These are phyloP conservation scores for Calliopum simillimum DNA, from an alignment of 2,888 invertebrate species.

Conservation along the genomic window DNA sequence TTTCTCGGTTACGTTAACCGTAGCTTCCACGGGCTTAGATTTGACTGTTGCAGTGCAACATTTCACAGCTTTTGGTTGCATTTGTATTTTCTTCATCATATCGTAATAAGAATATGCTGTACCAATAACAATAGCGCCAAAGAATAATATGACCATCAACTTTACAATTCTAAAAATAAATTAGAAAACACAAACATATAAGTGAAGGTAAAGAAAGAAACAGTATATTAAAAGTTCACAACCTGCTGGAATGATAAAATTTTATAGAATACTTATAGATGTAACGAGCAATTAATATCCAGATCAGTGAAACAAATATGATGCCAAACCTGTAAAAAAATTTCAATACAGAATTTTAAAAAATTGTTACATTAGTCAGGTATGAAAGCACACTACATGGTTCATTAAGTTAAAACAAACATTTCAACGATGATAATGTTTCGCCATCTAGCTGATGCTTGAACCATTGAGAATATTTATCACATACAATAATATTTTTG, in stretches of 20 bases:
- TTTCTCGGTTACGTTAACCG: too few relatives aligned
- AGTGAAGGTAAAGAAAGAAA: background rate
- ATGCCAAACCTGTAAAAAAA: slow-evolving; percentile 52
- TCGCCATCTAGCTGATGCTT: too few relatives aligned
- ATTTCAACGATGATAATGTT: too few relatives aligned
- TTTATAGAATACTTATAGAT: slow-evolving; percentile 40
- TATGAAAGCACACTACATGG: too few relatives aligned
- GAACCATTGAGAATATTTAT: too few relatives aligned
- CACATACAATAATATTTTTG: too few relatives aligned
- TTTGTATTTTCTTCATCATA: background rate
- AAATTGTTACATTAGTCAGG: too few relatives aligned
- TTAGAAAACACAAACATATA: background rate
- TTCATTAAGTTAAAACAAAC: too few relatives aligned
- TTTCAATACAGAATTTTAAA: background rate
- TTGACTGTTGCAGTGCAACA: too few relatives aligned
- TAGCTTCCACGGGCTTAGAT: too few relatives aligned
- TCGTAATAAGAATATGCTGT: background rate
- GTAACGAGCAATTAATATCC: slow-evolving; percentile 52
- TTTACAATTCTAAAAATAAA: slow-evolving; percentile 36
- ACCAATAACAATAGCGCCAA: slow-evolving; percentile 33
- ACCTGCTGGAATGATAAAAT: slow-evolving; percentile 44
- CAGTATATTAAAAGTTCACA: background rate
- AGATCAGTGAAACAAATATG: slow-evolving; percentile 53
- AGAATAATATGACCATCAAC: slow-evolving; percentile 18
- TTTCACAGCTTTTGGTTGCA: background rate